Conservation (phyloP, 2,113 vertebrate genomes). For the Aegotheles bennettii region DNA sequence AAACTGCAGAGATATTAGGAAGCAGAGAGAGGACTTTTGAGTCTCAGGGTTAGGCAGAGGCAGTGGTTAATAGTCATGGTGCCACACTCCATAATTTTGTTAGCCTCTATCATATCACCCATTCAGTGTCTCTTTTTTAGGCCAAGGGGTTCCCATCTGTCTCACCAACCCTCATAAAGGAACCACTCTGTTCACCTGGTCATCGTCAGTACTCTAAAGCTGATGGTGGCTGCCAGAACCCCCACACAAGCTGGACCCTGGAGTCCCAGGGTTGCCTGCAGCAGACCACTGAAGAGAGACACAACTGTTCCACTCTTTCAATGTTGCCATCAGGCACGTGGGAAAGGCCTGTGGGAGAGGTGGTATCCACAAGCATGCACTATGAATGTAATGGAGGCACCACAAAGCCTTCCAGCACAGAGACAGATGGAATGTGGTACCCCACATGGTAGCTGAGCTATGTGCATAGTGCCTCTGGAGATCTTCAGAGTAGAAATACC, state of each 20-base stretch:
- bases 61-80: background rate
- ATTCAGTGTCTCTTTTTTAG: background rate
- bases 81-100: background rate
- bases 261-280: background rate
- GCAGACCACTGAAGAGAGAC: background rate
- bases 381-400: background rate
- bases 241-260: rapidly evolving
- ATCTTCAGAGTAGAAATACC: background rate
- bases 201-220: background rate
- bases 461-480: background rate
- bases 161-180: background rate
- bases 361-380: background rate
- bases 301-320: background rate
- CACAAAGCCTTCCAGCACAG: background rate
- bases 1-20: too few relatives aligned
- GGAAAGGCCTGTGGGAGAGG: background rate
- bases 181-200: background rate
- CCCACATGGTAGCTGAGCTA: background rate
- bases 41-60: background rate
- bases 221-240: background rate
- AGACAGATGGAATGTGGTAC: background rate
- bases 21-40: background rate
- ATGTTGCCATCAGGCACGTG: background rate
- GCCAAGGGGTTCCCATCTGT: background rate
- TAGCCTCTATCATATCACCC: background rate